Conservation (phyloP, 1,140 invertebrate species). For the Octopus bimaculoides region DNA sequence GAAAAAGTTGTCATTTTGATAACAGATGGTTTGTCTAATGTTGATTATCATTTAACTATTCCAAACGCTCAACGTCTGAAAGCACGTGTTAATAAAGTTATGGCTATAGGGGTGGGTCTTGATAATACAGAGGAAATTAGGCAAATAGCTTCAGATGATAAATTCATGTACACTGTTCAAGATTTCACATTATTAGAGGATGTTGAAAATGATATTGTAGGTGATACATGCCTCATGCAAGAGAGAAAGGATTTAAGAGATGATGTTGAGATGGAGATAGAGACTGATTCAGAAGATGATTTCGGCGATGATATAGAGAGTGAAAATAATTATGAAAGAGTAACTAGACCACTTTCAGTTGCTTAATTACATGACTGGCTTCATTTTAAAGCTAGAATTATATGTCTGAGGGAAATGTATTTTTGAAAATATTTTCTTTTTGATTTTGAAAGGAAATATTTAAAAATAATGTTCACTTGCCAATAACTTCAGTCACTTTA, state of each 20-base stretch:
- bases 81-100: constrained; percentile 32
- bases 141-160: constrained; percentile 31
- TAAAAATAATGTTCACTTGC: not conserved
- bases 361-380: not conserved
- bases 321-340: not conserved
- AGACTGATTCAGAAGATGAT: not conserved
- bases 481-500: not conserved
- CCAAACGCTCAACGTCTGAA: constrained; percentile 40
- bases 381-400: not conserved
- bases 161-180: constrained; percentile 31
- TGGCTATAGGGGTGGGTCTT: constrained; percentile 40
- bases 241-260: not conserved
- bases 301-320: not conserved
- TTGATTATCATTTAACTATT: constrained; percentile 43
- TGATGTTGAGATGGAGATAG: not conserved
- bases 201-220: not conserved
- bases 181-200: not conserved
- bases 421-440: no score
- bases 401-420: not conserved
- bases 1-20: constrained; percentile 46
- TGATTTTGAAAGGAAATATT: not conserved
- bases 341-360: not conserved
- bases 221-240: not conserved
- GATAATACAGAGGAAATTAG: constrained; percentile 33
- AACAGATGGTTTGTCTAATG: constrained; percentile 49